Conservation (phyloP, 2,888 invertebrate genomes). For the Drosophila pseudotakahashii region DNA sequence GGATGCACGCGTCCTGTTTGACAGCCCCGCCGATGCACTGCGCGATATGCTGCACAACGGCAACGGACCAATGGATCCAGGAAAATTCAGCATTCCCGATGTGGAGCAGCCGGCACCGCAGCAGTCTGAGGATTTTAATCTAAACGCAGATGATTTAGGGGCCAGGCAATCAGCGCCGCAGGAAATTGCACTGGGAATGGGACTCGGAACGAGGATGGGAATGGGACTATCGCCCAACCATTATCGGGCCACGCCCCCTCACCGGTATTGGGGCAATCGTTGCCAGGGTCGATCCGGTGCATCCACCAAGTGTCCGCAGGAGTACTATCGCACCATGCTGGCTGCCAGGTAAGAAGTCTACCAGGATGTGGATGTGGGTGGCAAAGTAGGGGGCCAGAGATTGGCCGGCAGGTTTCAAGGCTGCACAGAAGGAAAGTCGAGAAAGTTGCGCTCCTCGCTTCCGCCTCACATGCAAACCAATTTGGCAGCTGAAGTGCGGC, state of each 20-base stretch:
- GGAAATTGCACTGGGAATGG: conserved; percentile 58
- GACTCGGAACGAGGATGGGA: conserved; percentile 29
- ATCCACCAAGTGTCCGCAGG: conserved; percentile 70
- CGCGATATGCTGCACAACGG: conserved; percentile 56
- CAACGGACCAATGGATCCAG: conserved; percentile 44
- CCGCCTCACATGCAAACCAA: conserved; percentile 51
- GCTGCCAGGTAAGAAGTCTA: conserved; percentile 75
- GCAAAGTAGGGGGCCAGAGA: conserved; percentile 32
- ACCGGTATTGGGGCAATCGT: conserved; percentile 70
- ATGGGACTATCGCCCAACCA: conserved; percentile 25
- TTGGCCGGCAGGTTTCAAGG: conserved; percentile 49
- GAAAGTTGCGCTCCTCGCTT: conserved; percentile 60
- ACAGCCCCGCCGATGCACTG: conserved; percentile 57
- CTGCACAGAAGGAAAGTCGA: conserved; percentile 32
- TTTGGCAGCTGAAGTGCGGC: conserved; percentile 41
- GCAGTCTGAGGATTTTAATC: conserved; percentile 67
- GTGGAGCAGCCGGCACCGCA: conserved; percentile 35
- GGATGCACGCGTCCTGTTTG: conserved; percentile 75
- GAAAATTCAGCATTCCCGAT: conserved; percentile 44
- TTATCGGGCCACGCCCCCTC: conserved; percentile 63
- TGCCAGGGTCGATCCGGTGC: conserved; percentile 54
- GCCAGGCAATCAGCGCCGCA: conserved; percentile 69
- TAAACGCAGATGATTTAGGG: conserved; percentile 74
- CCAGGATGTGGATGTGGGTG: conserved; percentile 52
- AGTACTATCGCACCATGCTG: conserved; percentile 70